Evolutionary conservation across 2,797 vertebrate genomes (phyloP).

Genomic region (Cuniculus paca): DNA sequence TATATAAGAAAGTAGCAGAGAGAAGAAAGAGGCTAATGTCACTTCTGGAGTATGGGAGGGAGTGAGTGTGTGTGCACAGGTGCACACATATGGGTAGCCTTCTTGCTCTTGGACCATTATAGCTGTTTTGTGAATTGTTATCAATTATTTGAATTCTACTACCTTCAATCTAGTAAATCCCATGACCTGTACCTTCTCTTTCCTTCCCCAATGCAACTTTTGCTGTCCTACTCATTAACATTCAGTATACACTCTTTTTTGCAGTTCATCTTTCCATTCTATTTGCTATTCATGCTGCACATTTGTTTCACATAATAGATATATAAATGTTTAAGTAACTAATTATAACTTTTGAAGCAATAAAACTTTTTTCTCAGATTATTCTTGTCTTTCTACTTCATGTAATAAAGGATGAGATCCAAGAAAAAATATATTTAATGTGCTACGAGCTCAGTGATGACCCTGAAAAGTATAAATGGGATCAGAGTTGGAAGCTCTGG

Average conservation of each 20-base stretch:
- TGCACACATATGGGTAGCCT: accelerated
- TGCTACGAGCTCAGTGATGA: neutral
- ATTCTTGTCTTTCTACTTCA: conserved; percentile 27
- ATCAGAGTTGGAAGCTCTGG: neutral
- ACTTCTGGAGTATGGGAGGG: neutral
- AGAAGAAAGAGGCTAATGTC: neutral
- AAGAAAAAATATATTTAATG: neutral
- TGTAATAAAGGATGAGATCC: neutral
- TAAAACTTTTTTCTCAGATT: neutral
- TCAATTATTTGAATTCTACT: neutral
- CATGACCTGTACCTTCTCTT: neutral
- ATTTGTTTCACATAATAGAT: neutral
- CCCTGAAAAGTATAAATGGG: neutral
- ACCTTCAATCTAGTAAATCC: neutral
- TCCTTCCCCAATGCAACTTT: neutral
- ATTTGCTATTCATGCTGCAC: neutral
- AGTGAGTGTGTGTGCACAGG: neutral
- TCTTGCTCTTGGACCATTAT: neutral
- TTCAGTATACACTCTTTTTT: neutral
- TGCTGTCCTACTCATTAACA: neutral
- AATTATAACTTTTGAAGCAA: conserved; percentile 1
- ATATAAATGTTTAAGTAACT: conserved; percentile 2
- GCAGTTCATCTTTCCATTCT: neutral
- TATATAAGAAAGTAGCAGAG: neutral
- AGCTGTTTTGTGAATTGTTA: neutral